Conservation (phyloP, 2,113 vertebrate genomes). For the Ceyx margarethae region DNA sequence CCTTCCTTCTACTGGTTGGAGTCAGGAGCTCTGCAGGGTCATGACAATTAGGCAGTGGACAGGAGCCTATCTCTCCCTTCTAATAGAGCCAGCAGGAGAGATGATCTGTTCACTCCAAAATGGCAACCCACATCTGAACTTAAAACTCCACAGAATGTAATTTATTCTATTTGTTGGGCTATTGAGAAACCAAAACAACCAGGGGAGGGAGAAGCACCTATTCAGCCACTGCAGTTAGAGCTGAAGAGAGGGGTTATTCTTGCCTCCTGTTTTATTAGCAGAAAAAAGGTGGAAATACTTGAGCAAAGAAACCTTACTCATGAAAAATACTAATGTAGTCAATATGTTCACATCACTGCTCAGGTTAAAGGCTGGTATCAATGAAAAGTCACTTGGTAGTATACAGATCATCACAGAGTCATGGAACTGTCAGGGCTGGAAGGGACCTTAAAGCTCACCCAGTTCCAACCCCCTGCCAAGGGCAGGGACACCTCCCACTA, state of each 20-base stretch:
- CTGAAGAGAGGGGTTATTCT: neutral
- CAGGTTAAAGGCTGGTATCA: neutral
- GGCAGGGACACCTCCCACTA: no score
- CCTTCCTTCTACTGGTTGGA: neutral
- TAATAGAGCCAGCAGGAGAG: neutral
- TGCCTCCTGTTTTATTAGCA: neutral
- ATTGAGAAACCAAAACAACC: fast-evolving
- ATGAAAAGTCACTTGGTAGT: neutral
- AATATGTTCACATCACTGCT: neutral
- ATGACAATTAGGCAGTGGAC: neutral
- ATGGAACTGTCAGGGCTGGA: no score
- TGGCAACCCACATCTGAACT: neutral
- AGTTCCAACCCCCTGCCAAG: no score
- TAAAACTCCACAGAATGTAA: neutral
- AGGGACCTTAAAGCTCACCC: no score
- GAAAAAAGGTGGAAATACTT: neutral
- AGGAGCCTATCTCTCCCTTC: neutral
- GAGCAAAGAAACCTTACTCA: neutral
- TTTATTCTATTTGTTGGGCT: neutral
- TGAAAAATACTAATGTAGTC: neutral
- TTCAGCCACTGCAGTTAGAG: neutral
- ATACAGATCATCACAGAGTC: no score
- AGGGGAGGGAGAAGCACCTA: fast-evolving
- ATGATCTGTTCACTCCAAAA: neutral
- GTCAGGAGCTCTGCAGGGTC: neutral